A percentile compares a stretch with the other conserved stretches of the same genome.
Evolutionary conservation across 2,888 invertebrate genomes (phyloP).

Genomic region (Hololepta plana): DNA sequence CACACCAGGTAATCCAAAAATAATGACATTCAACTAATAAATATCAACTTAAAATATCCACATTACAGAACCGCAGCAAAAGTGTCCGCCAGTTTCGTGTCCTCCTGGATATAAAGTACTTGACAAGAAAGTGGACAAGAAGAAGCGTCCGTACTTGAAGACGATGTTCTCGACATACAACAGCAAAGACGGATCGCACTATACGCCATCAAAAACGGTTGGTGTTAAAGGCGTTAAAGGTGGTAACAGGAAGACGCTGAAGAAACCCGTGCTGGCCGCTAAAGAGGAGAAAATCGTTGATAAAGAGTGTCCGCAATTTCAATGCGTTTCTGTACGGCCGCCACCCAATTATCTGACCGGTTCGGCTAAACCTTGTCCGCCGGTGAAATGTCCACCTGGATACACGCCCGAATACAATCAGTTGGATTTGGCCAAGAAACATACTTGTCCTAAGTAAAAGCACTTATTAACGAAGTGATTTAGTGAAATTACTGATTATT

Average conservation of each 20-base stretch:
- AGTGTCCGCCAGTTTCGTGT: conserved; percentile 30
- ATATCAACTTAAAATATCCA: too few species aligned
- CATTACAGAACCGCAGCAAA: conserved; percentile 15
- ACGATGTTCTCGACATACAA: conserved; percentile 27
- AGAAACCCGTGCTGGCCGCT: conserved; percentile 7
- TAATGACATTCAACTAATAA: too few species aligned
- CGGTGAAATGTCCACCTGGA: conserved; percentile 37
- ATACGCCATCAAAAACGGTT: conserved; percentile 6
- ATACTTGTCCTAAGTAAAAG: conserved; percentile 7
- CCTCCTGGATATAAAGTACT: conserved; percentile 31
- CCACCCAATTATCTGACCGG: conserved; percentile 23
- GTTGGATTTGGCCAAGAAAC: conserved; percentile 5
- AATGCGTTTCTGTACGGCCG: conserved; percentile 33
- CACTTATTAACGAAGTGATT: neutral
- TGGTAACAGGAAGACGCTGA: conserved; percentile 5
- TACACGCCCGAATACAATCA: conserved; percentile 21
- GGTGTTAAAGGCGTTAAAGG: conserved; percentile 18
- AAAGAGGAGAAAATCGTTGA: too few species aligned
- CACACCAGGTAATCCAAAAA: too few species aligned
- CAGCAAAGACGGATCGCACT: conserved; percentile 5
- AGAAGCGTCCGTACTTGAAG: conserved; percentile 22
- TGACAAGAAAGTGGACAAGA: conserved; percentile 19
- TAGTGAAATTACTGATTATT: neutral
- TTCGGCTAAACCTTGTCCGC: conserved; percentile 13
- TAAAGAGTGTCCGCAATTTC: conserved; percentile 35